phyloP scores from a whole-genome alignment of 2,888 invertebrate species.

The Platypus cylindrus region DNA sequence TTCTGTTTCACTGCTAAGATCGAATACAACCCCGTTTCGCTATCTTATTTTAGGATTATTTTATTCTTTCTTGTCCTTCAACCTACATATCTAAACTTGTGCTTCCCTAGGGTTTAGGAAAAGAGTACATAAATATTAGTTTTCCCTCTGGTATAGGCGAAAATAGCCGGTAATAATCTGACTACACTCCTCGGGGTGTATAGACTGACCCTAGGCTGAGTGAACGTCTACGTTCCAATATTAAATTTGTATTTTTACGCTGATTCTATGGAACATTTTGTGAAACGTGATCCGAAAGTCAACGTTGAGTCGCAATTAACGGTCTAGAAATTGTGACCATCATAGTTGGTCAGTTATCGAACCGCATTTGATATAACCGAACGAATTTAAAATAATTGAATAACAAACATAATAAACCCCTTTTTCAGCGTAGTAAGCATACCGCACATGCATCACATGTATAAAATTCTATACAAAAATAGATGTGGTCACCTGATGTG shows the following conservation, averaged over 20 bases:
- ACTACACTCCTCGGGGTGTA: constrained; percentile 20
- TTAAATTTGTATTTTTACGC: constrained; percentile 53
- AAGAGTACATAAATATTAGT: constrained; percentile 16
- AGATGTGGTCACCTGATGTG: constrained; percentile 27
- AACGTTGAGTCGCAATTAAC: constrained; percentile 38
- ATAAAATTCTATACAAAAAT: too few relatives aligned
- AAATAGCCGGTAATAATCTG: constrained; percentile 29
- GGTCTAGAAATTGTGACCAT: constrained; percentile 34
- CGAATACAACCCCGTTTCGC: too few relatives aligned
- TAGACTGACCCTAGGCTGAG: constrained; percentile 20
- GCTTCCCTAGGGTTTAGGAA: constrained; percentile 9
- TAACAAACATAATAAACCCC: too few relatives aligned
- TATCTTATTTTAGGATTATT: too few relatives aligned
- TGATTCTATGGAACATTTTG: constrained; percentile 45
- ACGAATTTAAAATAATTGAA: not conserved
- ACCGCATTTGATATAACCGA: too few relatives aligned
- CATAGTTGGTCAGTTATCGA: constrained; percentile 25
- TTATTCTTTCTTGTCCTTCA: constrained; percentile 12
- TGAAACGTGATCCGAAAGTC: constrained; percentile 42
- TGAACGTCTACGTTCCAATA: constrained; percentile 36
- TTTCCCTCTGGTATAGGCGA: constrained; percentile 14
- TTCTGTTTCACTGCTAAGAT: too few relatives aligned
- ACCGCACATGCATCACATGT: too few relatives aligned
- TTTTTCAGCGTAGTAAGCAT: too few relatives aligned
- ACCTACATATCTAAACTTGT: constrained; percentile 10